phyloP scores from a whole-genome alignment of 2,888 invertebrate species.

The Limenitis camilla region DNA sequence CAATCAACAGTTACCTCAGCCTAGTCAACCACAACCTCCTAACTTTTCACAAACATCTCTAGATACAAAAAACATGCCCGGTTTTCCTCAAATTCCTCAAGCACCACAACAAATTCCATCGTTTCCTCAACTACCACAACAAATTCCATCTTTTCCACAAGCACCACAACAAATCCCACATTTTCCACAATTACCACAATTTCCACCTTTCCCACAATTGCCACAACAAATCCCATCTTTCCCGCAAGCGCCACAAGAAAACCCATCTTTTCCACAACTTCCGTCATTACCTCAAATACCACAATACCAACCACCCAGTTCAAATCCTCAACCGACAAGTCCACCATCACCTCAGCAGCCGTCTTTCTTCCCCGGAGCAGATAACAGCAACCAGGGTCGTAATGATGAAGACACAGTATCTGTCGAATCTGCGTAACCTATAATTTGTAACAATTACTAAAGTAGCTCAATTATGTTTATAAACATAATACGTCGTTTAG shows the following conservation, averaged over 20 bases:
- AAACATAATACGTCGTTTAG: not conserved
- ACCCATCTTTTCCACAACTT: constrained; percentile 14
- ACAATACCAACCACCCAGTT: constrained; percentile 14
- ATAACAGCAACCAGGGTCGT: constrained; percentile 41
- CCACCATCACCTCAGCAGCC: constrained; percentile 35
- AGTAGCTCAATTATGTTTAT: not conserved
- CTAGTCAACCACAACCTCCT: constrained; percentile 25
- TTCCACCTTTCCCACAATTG: not conserved
- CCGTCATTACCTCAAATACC: constrained; percentile 17
- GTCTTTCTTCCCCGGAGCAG: constrained; percentile 39
- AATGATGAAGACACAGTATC: constrained; percentile 64
- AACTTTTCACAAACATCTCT: constrained; percentile 19
- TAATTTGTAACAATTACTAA: not conserved
- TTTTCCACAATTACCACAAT: not conserved
- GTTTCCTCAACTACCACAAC: constrained; percentile 34
- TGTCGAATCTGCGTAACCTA: constrained; percentile 52
- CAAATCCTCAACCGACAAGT: constrained; percentile 20
- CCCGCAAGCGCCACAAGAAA: not conserved
- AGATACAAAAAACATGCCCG: constrained; percentile 27
- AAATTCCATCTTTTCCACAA: constrained; percentile 7
- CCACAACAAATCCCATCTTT: not conserved
- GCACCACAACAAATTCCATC: constrained; percentile 27
- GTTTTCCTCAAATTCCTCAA: constrained; percentile 27
- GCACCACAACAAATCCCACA: not conserved
- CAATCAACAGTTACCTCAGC: constrained; percentile 28